Percentiles rank a stretch among this genome's conserved stretches.
phyloP scores from a whole-genome alignment of 1,140 invertebrate species.

The Ylistrum balloti region DNA sequence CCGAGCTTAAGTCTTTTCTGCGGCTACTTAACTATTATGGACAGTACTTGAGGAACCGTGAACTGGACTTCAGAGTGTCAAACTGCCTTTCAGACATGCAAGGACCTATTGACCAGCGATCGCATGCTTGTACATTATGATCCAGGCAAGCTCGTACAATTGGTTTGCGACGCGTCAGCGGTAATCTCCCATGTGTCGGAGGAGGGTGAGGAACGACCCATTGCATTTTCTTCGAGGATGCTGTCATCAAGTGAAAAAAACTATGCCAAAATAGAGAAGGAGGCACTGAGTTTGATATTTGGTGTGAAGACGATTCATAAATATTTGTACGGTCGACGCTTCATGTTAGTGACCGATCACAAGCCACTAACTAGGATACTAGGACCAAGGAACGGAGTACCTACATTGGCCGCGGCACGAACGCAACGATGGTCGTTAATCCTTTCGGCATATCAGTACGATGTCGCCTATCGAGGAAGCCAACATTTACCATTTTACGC shows the following conservation, averaged over 20 bases:
- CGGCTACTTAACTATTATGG: slow-evolving; percentile 60
- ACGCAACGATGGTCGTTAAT: slow-evolving; percentile 80
- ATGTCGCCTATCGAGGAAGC: slow-evolving; percentile 66
- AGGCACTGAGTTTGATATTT: slow-evolving; percentile 82
- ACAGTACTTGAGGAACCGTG: slow-evolving; percentile 52
- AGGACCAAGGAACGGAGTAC: slow-evolving; percentile 63
- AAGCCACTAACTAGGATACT: slow-evolving; percentile 75
- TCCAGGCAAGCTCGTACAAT: too few relatives aligned
- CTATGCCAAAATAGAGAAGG: slow-evolving; percentile 83
- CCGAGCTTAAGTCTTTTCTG: slow-evolving; percentile 54
- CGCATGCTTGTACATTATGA: too few relatives aligned
- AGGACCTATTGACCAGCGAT: too few relatives aligned
- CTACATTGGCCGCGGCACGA: slow-evolving; percentile 70
- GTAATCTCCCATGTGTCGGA: too few relatives aligned
- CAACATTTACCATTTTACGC: slow-evolving; percentile 62
- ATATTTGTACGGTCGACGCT: slow-evolving; percentile 81
- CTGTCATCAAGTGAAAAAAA: slow-evolving; percentile 77
- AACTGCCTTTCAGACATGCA: slow-evolving; percentile 6
- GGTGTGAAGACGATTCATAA: slow-evolving; percentile 83
- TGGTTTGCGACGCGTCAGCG: too few relatives aligned
- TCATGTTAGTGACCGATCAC: slow-evolving; percentile 75
- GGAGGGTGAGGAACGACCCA: slow-evolving; percentile 67
- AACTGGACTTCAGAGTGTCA: slow-evolving; percentile 55
- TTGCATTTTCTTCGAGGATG: slow-evolving; percentile 79
- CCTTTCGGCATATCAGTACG: slow-evolving; percentile 77